These are phyloP conservation scores for Noturus placidus DNA, from an alignment of 2,113 vertebrate genomes.

Conservation along the genomic window DNA sequence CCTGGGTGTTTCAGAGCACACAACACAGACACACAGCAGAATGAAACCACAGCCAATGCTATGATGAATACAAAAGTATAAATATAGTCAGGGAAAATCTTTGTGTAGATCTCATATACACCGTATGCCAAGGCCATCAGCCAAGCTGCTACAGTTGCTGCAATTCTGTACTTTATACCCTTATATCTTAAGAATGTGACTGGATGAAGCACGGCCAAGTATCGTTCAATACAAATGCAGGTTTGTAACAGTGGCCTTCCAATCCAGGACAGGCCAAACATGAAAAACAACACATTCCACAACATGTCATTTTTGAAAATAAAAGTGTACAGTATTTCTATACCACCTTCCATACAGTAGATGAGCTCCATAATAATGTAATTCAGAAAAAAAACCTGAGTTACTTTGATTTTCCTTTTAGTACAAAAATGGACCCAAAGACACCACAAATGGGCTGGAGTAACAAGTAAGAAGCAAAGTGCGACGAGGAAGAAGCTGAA, in stretches of 20 bases:
- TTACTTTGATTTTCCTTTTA: slow-evolving; percentile 24
- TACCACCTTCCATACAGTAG: background rate
- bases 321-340: background rate
- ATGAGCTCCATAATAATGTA: slow-evolving; percentile 36
- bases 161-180: slow-evolving; percentile 32
- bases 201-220: slow-evolving; percentile 45
- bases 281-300: background rate
- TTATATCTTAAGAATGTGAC: slow-evolving; percentile 42
- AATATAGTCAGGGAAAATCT: slow-evolving; percentile 1
- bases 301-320: background rate
- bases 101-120: rapidly evolving
- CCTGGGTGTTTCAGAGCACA: slow-evolving; percentile 17
- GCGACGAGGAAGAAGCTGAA: background rate
- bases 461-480: slow-evolving; percentile 35
- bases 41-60: slow-evolving; percentile 14
- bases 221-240: slow-evolving; percentile 39
- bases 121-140: background rate
- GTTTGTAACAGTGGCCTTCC: slow-evolving; percentile 33
- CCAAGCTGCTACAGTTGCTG: background rate
- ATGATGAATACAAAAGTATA: slow-evolving; percentile 2
- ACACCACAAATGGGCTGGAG: slow-evolving; percentile 27
- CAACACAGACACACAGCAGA: slow-evolving; percentile 45
- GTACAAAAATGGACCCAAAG: slow-evolving; percentile 26
- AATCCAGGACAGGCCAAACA: slow-evolving; percentile 21
- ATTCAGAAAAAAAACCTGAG: slow-evolving; percentile 28